Evolutionary conservation across 2,797 vertebrate species (phyloP).

Genomic region (Bradypodion pumilum): DNA sequence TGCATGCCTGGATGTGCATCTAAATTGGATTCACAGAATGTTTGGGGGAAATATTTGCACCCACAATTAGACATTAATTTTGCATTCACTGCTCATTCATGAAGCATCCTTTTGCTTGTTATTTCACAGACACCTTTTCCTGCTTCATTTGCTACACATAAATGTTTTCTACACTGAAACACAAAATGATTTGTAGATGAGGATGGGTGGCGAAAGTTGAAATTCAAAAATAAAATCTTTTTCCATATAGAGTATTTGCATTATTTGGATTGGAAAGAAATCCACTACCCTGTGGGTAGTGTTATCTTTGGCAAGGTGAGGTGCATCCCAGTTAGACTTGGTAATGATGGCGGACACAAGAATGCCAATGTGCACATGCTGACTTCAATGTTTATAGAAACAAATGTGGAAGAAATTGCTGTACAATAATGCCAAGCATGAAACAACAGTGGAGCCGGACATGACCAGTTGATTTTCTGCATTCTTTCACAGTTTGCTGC

Average conservation of each 20-base stretch:
- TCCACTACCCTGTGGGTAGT: not conserved
- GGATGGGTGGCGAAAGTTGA: not conserved
- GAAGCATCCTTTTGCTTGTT: constrained; percentile 1
- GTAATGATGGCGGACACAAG: not conserved
- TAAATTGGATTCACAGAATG: constrained; percentile 22
- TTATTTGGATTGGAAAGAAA: not conserved
- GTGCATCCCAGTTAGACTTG: not conserved
- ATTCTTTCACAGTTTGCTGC: not conserved
- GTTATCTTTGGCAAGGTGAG: not conserved
- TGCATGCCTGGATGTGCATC: not conserved
- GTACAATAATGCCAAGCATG: not conserved
- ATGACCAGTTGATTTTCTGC: not conserved
- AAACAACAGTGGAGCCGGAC: not conserved
- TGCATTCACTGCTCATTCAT: constrained; percentile 5
- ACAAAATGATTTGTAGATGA: not conserved
- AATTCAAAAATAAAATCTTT: not conserved
- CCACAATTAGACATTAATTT: not conserved
- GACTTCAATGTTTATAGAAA: not conserved
- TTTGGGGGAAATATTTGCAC: not conserved
- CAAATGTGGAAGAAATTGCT: not conserved
- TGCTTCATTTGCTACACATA: constrained; percentile 10
- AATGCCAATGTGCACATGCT: not conserved
- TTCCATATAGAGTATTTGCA: not conserved
- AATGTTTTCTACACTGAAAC: not conserved
- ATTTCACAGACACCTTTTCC: not conserved